phyloP scores from a whole-genome alignment of 2,888 invertebrate species.

The Aleiodes leptofemur region DNA sequence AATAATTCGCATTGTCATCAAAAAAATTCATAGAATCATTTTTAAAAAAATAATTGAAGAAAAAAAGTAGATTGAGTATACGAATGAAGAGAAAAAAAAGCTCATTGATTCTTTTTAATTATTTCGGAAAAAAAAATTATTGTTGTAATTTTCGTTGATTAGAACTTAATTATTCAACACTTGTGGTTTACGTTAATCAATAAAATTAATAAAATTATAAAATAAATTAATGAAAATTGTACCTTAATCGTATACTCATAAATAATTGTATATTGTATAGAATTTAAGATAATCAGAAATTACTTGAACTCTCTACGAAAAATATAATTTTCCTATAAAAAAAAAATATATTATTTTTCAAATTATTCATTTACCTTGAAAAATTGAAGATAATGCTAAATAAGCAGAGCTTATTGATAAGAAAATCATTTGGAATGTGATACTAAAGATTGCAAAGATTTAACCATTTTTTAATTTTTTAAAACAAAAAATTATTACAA shows the following conservation, averaged over 20 bases:
- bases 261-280: slow-evolving; percentile 10
- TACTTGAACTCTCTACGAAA: slow-evolving; percentile 6
- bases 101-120: neutral
- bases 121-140: neutral
- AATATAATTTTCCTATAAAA: slow-evolving; percentile 28
- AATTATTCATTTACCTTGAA: neutral
- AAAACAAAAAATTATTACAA: too few relatives aligned
- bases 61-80: slow-evolving; percentile 8
- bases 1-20: slow-evolving; percentile 10
- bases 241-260: slow-evolving; percentile 23
- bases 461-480: too few relatives aligned
- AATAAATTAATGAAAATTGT: neutral
- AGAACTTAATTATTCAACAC: too few relatives aligned
- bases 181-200: neutral
- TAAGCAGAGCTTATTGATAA: slow-evolving; percentile 1
- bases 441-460: too few relatives aligned
- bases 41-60: neutral
- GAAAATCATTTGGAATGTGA: neutral
- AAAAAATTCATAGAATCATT: neutral
- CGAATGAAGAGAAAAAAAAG: neutral
- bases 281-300: slow-evolving; percentile 8
- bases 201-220: too few relatives aligned
- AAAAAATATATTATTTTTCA: neutral
- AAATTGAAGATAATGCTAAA: neutral
- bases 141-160: neutral